Evolutionary conservation across 2,113 vertebrate species (phyloP).

Genomic region (Toxostoma redivivum): DNA sequence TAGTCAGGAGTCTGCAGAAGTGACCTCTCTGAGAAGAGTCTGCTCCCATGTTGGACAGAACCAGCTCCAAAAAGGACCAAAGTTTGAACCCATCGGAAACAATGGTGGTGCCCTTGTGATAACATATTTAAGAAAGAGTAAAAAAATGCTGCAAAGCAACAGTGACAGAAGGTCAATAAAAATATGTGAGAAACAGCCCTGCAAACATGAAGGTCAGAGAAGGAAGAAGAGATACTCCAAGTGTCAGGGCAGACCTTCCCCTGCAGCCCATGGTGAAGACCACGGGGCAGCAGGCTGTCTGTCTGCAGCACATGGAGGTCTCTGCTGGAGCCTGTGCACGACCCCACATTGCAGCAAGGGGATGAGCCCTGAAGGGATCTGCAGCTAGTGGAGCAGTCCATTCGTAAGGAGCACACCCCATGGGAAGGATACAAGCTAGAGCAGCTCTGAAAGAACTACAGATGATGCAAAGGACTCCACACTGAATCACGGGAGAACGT

Average conservation of each 20-base stretch:
- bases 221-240: neutral
- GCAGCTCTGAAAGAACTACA: neutral
- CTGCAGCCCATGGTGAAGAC: neutral
- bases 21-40: neutral
- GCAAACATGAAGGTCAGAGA: neutral
- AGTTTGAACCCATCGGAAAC: neutral
- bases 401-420: neutral
- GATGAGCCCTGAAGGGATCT: neutral
- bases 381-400: accelerated
- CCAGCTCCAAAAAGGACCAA: neutral
- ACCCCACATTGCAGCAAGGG: neutral
- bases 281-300: neutral
- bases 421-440: neutral
- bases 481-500: neutral
- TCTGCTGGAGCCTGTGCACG: neutral
- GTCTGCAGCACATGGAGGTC: neutral
- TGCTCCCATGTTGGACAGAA: neutral
- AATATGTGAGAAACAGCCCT: neutral
- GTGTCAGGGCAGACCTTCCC: neutral
- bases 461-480: accelerated
- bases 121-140: neutral
- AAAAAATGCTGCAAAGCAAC: neutral
- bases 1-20: neutral
- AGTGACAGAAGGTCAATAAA: neutral
- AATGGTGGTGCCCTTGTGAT: neutral